Base-by-base conservation (phyloP, 2,797 vertebrate genomes). In the Gastrophryne carolinensis region DNA sequence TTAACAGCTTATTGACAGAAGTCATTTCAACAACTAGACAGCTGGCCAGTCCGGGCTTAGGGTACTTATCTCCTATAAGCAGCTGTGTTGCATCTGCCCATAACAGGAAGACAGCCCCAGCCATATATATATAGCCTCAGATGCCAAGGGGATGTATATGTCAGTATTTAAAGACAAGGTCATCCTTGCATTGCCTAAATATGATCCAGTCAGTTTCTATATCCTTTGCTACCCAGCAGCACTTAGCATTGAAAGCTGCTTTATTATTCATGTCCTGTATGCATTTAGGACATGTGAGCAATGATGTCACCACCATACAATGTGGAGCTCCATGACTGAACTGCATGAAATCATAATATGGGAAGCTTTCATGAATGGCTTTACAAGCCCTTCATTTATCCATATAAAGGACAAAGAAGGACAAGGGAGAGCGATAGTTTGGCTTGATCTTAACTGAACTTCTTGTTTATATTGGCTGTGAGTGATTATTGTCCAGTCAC, bases 1-100 rank as follows among this genome's bases (percentile, higher is more conserved):
- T 26, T 67, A 67, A 56, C 65, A 68, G 65, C 65, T 68, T 56
- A 68, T 54, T 68, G 65, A 68, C 65, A 68, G 65, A 50, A 68
- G 65, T 53, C 65, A 29, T 54, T 68, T 68, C 65, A 56, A 5
- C 65, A 56, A 65, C 30, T 68, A 68, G 65, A 68, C 65, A 68
- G 65, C 65, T 68, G 65, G 50, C 65, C 50, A 39, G 65, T 56
- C 50, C 19, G 50, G 49, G 65, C 65, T 68, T 68, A 56, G 65
- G 24, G 53, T 68, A 56, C 65, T 68, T 68, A 68, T 68, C 65
- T 68, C 15, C 65, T 54, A 3, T 68, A 68, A 68, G 65, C 65
- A 68, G 65, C 65, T 68, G 65, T 56, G 50, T 19, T 39, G 24
- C 65, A 68, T 68, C 65, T 68, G 65, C 50, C 65, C 56, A 23